Base-by-base conservation (phyloP, 2,113 vertebrate genomes). In the Potamarius usumacintae region DNA sequence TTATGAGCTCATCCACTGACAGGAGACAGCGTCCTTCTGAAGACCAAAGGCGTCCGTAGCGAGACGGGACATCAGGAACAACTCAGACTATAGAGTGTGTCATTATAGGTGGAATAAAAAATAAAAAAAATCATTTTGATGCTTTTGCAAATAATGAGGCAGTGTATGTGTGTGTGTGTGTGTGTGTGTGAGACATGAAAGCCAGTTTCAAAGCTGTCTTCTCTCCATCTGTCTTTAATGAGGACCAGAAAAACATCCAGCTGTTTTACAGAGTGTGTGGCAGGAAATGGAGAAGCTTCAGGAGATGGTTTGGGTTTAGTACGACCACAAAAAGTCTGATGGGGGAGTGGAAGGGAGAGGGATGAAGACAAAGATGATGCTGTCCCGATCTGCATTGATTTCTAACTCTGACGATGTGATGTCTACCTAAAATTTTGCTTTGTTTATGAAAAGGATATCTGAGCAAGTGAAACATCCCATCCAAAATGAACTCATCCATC, bases 201-300 rank as follows among this genome's bases (percentile, higher is more conserved):
- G 60, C 11, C 0, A 48, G 17, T 85, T 85, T 79, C 48, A 55
- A 67, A 86, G 63, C 17, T 34, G 52, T 85, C 30, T 42, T 85
- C 30, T 42, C 27, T 79, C 60, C 7, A 17, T 53, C 85, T 79
- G 42, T 34, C 72, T 77, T 52, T 86, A 86, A 86, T 81, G 62
- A 81, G 85, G 77, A 81, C 62, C 85, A 86, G 77, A 71, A 52
- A 25, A 53, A 58, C 30, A 9, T 65, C 50, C 62, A 86, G 83
- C 62, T 86, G 77, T 67, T 53, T 82, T 69, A 65, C 48, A 69
- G 60, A 67, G 76, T 22, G 60, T 86, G 77, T 42, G 27, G 62
- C 85, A 80, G 76, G 76, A 81, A 86, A 57, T 42, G 30, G 85
- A 55, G 63, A 53, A 15, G 14, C 27, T 82, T 10, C 80, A 63